Conservation (phyloP, 2,113 vertebrate genomes). For the Prunella fulvescens region DNA sequence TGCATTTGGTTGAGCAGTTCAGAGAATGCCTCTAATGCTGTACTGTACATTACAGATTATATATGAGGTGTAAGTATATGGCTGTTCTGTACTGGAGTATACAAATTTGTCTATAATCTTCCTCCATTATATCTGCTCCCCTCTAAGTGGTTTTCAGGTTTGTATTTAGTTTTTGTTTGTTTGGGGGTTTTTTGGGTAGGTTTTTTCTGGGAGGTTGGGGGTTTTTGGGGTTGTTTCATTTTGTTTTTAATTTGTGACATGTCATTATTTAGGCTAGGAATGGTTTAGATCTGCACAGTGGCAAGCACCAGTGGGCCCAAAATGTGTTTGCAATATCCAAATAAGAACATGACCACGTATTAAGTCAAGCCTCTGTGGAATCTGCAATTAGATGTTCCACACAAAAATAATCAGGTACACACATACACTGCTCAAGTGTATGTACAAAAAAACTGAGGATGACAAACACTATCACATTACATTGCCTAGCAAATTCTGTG, state of each 20-base stretch:
- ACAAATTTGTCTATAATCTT: background rate
- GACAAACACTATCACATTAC: background rate
- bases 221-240: background rate
- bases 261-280: background rate
- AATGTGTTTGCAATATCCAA: background rate
- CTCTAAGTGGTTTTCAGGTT: background rate
- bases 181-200: rapidly evolving
- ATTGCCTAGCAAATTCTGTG: background rate
- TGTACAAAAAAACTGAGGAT: background rate
- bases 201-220: background rate
- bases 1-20: background rate
- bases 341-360: background rate
- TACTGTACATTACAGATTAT: background rate
- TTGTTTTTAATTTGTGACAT: background rate
- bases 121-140: background rate
- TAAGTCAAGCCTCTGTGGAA: background rate
- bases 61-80: background rate
- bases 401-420: background rate
- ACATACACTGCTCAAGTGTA: background rate
- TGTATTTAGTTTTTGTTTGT: background rate
- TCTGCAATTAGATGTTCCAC: background rate
- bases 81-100: background rate
- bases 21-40: background rate
- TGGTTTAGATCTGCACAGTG: background rate
- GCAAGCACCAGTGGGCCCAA: background rate